Evolutionary conservation across 2,113 vertebrate species (phyloP).

Genomic region (Poecilia latipinna): DNA sequence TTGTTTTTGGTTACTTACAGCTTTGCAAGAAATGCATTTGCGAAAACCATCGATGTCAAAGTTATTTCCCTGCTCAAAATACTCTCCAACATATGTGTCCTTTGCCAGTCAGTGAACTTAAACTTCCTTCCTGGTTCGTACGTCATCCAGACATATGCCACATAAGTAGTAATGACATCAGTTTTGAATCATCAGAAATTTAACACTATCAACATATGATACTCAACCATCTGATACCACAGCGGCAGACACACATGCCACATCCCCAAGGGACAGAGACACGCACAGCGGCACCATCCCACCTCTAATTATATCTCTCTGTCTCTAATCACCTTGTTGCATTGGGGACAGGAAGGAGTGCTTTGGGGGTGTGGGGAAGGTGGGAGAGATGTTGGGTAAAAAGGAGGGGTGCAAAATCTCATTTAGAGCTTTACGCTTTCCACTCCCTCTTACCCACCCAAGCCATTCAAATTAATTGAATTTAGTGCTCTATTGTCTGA

Average conservation of each 20-base stretch:
- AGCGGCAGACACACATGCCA: constrained; percentile 32
- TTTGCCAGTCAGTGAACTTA: neutral
- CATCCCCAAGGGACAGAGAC: constrained; percentile 44
- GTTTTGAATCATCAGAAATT: constrained; percentile 11
- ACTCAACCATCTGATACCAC: constrained; percentile 15
- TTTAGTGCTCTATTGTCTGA: constrained; percentile 90
- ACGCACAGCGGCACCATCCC: constrained; percentile 21
- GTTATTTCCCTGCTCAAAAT: neutral
- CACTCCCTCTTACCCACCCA: constrained; percentile 85
- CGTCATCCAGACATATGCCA: neutral
- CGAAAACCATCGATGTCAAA: neutral
- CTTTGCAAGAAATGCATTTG: neutral
- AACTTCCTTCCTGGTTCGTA: neutral
- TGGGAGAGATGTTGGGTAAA: constrained; percentile 59
- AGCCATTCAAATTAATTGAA: constrained; percentile 91
- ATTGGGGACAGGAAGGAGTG: constrained; percentile 76
- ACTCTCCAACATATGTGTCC: neutral
- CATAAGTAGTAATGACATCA: neutral
- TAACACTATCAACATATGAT: constrained; percentile 3
- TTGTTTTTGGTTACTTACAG: neutral
- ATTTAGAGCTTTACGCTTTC: constrained; percentile 95
- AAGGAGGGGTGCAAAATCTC: constrained; percentile 90
- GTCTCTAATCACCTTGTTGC: constrained; percentile 79
- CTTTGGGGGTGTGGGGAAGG: constrained; percentile 58
- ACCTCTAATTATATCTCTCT: constrained; percentile 68